phyloP scores from a whole-genome alignment of 2,797 vertebrate genomes.

The Arctocebus calabarensis region DNA sequence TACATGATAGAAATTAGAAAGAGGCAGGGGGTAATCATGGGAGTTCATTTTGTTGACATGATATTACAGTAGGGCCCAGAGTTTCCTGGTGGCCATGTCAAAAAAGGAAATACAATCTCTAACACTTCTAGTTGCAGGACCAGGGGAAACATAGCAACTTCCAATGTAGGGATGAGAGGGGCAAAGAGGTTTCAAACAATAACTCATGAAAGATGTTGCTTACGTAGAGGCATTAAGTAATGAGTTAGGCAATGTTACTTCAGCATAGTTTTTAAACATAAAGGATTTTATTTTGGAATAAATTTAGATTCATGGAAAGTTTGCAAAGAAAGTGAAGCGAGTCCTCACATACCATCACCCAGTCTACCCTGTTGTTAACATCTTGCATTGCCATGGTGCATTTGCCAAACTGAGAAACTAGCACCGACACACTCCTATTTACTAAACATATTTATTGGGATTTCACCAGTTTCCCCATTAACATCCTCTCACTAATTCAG shows the following conservation, averaged over 20 bases:
- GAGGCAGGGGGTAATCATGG: not conserved
- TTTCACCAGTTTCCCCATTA: not conserved
- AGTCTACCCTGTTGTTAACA: not conserved
- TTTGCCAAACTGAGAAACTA: not conserved
- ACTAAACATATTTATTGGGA: not conserved
- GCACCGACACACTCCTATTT: not conserved
- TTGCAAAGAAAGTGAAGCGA: not conserved
- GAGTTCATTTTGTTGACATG: not conserved
- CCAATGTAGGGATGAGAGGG: accelerated
- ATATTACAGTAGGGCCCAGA: not conserved
- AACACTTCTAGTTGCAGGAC: not conserved
- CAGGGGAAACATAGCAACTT: not conserved
- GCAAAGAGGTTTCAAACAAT: not conserved
- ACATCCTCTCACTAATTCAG: not conserved
- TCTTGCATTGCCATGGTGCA: accelerated
- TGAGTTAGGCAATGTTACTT: not conserved
- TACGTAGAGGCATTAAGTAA: not conserved
- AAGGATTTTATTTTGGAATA: not conserved
- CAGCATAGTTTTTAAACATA: not conserved
- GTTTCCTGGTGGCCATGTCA: not conserved
- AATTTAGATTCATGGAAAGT: not conserved
- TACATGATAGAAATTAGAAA: not conserved
- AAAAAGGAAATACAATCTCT: not conserved
- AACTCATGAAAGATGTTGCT: not conserved
- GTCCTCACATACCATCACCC: accelerated